A percentile compares a stretch with the other conserved stretches of the same genome.
These are phyloP conservation scores for Camponotus fellah DNA, from an alignment of 2,888 invertebrate species.

Conservation along the genomic window DNA sequence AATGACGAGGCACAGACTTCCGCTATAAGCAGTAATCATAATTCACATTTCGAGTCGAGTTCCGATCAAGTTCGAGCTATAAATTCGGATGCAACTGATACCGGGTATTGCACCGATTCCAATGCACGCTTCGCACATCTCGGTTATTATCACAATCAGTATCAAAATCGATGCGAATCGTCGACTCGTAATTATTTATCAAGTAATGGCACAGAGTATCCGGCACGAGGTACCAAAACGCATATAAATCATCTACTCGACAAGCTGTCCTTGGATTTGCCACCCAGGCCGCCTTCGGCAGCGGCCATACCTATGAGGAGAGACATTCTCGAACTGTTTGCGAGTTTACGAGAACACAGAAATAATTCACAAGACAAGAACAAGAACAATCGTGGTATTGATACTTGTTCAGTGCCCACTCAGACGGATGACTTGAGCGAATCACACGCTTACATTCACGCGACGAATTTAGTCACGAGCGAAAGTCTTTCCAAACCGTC, in stretches of 20 bases:
- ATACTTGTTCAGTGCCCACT: conserved; percentile 68
- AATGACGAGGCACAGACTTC: conserved; percentile 48
- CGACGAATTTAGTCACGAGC: conserved; percentile 19
- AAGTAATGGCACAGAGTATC: conserved; percentile 61
- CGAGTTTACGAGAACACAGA: conserved; percentile 74
- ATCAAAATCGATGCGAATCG: conserved; percentile 37
- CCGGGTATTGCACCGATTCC: conserved; percentile 71
- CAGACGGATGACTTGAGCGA: conserved; percentile 67
- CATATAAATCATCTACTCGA: conserved; percentile 82
- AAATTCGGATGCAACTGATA: conserved; percentile 68
- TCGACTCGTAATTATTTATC: conserved; percentile 28
- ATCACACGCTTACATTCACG: neutral
- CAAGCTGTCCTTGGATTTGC: conserved; percentile 78
- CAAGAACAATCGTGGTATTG: conserved; percentile 70
- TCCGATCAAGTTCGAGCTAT: conserved; percentile 58
- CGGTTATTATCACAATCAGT: conserved; percentile 59
- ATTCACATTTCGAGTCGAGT: conserved; percentile 42
- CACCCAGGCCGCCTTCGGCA: conserved; percentile 72
- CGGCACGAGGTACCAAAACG: conserved; percentile 79
- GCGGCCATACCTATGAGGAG: conserved; percentile 55
- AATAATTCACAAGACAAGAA: conserved; percentile 70
- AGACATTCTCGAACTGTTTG: conserved; percentile 78
- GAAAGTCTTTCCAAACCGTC: conserved; percentile 19
- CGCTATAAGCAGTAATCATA: conserved; percentile 42
- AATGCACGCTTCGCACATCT: conserved; percentile 61